Base-by-base conservation (phyloP, 2,888 invertebrate species). In the Amphipoea oculea region DNA sequence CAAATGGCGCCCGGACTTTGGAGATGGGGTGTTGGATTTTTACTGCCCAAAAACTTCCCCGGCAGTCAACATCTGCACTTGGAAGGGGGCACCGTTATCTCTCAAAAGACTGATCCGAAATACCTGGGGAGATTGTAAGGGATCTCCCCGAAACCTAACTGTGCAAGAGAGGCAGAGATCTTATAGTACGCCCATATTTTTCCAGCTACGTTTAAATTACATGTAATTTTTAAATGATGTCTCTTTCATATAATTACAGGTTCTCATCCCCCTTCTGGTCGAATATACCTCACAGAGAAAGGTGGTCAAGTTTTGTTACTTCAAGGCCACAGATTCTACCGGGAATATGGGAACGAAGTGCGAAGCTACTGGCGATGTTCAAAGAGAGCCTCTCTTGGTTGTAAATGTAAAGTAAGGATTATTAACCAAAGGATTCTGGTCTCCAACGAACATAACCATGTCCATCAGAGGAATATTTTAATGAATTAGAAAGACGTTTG, bases 351-450 rank as follows among this genome's bases (percentile, higher is more conserved):
- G 0, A 92, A 92, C n/a, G 90, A 89, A 1, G 75, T 81, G 9
- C 90, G 90, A 23, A 95, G 95, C 74, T 94, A 93, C 86, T 95
- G 95, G 95, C 89, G 95, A 2, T 95, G 95, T 73, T 91, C 92
- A 1, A 95, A 94, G 79, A 90, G 94, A 75, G 76, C 91, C 1
- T 83, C 90, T 0, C 86, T 88, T 54, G 88, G 90, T 29, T 95
- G 95, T 80, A 94, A 93, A 84, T 93, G 93, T 79, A 94, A 91
- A 78, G 91, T 94, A 14, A 90, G 92, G 62, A 93, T 95, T 48
- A 89, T 94, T 5, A 81, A 90, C 14, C 93, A 92, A 12, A 85
- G 85, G n/a, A 89, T 94, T 12, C 86, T 89, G n/a, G 82, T 93
- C 5, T 70, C 85, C 23, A 93, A 93, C 40, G 77, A 88, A 14